phyloP scores from a whole-genome alignment of 92 coral and sea anemone genomes.

The Porites rus region DNA sequence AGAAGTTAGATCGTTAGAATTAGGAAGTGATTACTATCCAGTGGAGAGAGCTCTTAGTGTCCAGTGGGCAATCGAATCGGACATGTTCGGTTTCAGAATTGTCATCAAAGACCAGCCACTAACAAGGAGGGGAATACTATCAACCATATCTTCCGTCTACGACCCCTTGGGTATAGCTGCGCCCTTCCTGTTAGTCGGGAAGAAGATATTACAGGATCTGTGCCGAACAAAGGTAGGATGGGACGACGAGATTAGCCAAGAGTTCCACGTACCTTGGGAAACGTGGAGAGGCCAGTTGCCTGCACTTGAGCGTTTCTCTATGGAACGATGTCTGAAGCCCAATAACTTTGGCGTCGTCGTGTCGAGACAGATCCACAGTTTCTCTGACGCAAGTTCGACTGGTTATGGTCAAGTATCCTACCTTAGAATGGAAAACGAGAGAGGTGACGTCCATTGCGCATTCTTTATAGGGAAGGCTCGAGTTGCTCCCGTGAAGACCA shows the following conservation, averaged over 20 bases:
- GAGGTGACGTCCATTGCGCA: slow-evolving; percentile 41
- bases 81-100: slow-evolving; percentile 16
- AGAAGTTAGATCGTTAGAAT: slow-evolving; percentile 6
- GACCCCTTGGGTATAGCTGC: slow-evolving; percentile 24
- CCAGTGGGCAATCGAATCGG: slow-evolving; percentile 30
- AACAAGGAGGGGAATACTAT: slow-evolving; percentile 18
- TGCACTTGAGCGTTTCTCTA: neutral
- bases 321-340: slow-evolving; percentile 48
- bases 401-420: slow-evolving; percentile 33
- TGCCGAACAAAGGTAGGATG: neutral
- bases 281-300: slow-evolving; percentile 38
- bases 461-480: slow-evolving; percentile 26
- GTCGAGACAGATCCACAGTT: slow-evolving; percentile 42
- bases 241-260: slow-evolving; percentile 41
- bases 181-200: slow-evolving; percentile 12
- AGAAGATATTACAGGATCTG: slow-evolving; percentile 9
- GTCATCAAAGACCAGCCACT: slow-evolving; percentile 29
- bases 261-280: slow-evolving; percentile 24
- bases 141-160: slow-evolving; percentile 30
- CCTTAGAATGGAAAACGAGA: slow-evolving; percentile 4
- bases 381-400: slow-evolving; percentile 46
- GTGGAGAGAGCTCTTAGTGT: slow-evolving; percentile 42
- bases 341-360: slow-evolving; percentile 9
- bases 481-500: slow-evolving; percentile 36
- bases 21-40: neutral